These are phyloP conservation scores for Charaxes varanes DNA, from an alignment of 1,140 invertebrate species.

Conservation along the genomic window DNA sequence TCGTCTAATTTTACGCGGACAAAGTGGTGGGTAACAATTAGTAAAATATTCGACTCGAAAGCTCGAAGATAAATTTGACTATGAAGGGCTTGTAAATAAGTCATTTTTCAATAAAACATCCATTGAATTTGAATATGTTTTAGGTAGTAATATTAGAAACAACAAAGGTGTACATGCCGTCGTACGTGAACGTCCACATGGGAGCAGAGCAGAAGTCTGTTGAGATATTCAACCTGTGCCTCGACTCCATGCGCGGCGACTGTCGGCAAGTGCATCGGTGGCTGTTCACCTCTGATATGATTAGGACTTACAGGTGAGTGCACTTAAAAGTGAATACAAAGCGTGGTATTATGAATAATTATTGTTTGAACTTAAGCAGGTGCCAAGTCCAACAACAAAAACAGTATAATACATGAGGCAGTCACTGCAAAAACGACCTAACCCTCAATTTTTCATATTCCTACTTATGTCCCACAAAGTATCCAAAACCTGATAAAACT, in stretches of 20 bases:
- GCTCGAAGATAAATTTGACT: too few relatives aligned
- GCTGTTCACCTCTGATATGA: slow-evolving; percentile 93
- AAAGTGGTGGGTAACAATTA: too few relatives aligned
- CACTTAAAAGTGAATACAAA: neutral
- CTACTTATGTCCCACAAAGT: too few relatives aligned
- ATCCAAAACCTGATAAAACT: too few relatives aligned
- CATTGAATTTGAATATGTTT: slow-evolving; percentile 7
- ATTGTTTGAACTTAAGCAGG: too few relatives aligned
- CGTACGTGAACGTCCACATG: slow-evolving; percentile 95
- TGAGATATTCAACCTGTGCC: slow-evolving; percentile 86
- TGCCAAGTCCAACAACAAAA: neutral
- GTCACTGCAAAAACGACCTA: too few relatives aligned
- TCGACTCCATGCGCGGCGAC: slow-evolving; percentile 83
- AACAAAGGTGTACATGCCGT: slow-evolving; percentile 94
- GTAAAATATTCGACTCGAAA: too few relatives aligned
- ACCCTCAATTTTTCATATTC: too few relatives aligned
- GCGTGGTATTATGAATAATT: neutral
- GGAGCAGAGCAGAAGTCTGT: slow-evolving; percentile 94
- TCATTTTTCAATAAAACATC: neutral
- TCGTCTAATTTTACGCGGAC: too few relatives aligned
- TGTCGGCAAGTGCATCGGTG: slow-evolving; percentile 94
- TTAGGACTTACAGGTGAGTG: slow-evolving; percentile 88
- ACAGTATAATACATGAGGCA: too few relatives aligned
- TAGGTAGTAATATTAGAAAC: slow-evolving; percentile 94
- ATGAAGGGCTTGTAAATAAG: too few relatives aligned